phyloP scores from a whole-genome alignment of 2,113 vertebrate genomes.

The Zosterops lateralis region DNA sequence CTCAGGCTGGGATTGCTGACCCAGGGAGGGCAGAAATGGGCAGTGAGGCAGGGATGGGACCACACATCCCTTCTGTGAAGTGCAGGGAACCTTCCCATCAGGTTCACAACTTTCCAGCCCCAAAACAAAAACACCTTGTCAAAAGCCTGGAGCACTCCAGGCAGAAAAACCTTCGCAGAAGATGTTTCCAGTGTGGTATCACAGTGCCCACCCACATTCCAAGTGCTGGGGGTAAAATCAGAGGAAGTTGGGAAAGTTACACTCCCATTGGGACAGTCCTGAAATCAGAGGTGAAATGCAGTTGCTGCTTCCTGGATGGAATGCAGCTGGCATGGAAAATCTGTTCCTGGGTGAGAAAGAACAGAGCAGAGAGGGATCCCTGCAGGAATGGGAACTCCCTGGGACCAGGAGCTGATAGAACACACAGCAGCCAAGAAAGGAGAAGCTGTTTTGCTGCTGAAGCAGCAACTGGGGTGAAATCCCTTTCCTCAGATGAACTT shows the following conservation, averaged over 20 bases:
- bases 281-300: not conserved
- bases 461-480: not conserved
- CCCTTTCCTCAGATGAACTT: not conserved
- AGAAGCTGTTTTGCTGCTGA: not conserved
- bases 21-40: not conserved
- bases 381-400: not conserved
- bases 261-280: not conserved
- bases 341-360: not conserved
- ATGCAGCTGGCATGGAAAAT: not conserved
- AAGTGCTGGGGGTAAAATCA: not conserved
- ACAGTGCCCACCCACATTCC: not conserved
- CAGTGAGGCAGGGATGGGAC: not conserved
- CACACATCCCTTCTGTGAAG: accelerated
- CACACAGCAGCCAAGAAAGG: not conserved
- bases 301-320: not conserved
- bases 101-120: not conserved
- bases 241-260: not conserved
- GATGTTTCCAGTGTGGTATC: too few species aligned
- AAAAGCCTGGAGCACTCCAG: not conserved
- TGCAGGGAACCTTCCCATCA: not conserved
- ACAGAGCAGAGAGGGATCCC: not conserved
- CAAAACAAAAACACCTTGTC: not conserved
- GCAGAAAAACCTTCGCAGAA: not conserved
- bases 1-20: not conserved
- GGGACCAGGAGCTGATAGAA: not conserved